Conservation (phyloP, 2,888 invertebrate species). For the Notodonta dromedarius region DNA sequence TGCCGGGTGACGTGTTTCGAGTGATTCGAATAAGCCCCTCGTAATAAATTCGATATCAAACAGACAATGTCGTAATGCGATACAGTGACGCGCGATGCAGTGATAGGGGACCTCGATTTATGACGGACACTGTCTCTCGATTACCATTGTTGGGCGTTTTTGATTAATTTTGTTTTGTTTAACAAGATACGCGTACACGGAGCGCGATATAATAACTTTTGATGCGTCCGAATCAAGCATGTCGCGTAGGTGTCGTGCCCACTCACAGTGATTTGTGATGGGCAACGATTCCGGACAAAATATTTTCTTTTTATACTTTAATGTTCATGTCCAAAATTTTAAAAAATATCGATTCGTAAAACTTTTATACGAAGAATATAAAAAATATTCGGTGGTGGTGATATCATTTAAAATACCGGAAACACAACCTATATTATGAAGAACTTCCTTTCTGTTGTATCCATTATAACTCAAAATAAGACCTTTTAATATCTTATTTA, state of each 20-base stretch:
- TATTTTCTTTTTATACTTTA: conserved; percentile 19
- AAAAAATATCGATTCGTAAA: conserved; percentile 23
- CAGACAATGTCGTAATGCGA: conserved; percentile 77
- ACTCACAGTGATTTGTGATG: conserved; percentile 34
- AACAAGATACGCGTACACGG: conserved; percentile 39
- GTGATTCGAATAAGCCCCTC: conserved; percentile 67
- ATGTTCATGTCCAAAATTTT: conserved; percentile 25
- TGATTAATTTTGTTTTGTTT: conserved; percentile 57
- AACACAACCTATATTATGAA: conserved; percentile 21
- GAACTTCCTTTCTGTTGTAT: background rate
- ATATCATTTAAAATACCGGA: conserved; percentile 33
- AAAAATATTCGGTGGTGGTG: conserved; percentile 24
- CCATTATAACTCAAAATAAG: background rate
- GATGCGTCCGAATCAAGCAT: conserved; percentile 23
- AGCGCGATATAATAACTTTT: conserved; percentile 29
- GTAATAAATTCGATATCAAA: conserved; percentile 78
- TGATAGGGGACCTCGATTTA: conserved; percentile 70
- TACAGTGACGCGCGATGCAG: conserved; percentile 68
- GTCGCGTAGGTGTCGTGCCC: conserved; percentile 36
- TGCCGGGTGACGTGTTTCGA: conserved; percentile 69
- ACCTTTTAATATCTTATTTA: background rate
- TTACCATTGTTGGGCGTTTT: conserved; percentile 50
- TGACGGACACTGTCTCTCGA: conserved; percentile 57
- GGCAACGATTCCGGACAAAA: conserved; percentile 19
- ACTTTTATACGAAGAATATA: conserved; percentile 11